phyloP scores from a whole-genome alignment of 1,140 invertebrate genomes.

The Bombus polaris region DNA sequence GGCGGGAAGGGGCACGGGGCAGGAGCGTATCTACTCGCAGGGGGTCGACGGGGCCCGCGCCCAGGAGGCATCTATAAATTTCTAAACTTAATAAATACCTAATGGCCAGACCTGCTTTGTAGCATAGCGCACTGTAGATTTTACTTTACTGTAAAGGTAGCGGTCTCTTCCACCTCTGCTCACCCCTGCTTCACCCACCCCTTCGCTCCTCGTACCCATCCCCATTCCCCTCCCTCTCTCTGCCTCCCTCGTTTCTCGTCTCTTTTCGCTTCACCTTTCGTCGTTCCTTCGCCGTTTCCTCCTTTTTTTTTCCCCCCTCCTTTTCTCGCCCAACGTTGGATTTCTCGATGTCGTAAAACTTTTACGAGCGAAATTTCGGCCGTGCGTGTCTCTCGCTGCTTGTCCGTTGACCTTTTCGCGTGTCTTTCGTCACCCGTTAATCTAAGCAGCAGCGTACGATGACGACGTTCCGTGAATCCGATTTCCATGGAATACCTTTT shows the following conservation, averaged over 20 bases:
- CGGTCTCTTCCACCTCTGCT: conserved; percentile 58
- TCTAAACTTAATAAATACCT: conserved; percentile 83
- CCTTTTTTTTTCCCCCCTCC: not conserved
- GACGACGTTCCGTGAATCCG: conserved; percentile 15
- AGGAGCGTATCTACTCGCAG: conserved; percentile 64
- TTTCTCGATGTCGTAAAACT: conserved; percentile 69
- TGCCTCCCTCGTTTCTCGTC: not conserved
- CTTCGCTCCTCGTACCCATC: not conserved
- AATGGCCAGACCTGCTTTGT: conserved; percentile 83
- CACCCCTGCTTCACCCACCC: not conserved
- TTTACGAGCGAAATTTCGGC: conserved; percentile 68
- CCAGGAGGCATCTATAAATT: conserved; percentile 83
- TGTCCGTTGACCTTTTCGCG: conserved; percentile 17
- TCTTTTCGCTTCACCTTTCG: conserved; percentile 1
- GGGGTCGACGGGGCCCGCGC: conserved; percentile 73
- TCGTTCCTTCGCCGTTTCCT: not conserved
- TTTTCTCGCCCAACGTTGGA: conserved; percentile 32
- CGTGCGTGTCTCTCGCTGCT: conserved; percentile 35
- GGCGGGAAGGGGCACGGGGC: conserved; percentile 61
- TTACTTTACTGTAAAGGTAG: conserved; percentile 76
- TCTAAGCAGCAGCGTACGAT: not conserved
- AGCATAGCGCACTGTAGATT: conserved; percentile 76
- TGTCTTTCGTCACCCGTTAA: not conserved
- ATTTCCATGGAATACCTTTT: not conserved
- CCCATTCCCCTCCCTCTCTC: not conserved